Conservation (phyloP, 2,888 invertebrate genomes). For the Tetanocera ferruginea region DNA sequence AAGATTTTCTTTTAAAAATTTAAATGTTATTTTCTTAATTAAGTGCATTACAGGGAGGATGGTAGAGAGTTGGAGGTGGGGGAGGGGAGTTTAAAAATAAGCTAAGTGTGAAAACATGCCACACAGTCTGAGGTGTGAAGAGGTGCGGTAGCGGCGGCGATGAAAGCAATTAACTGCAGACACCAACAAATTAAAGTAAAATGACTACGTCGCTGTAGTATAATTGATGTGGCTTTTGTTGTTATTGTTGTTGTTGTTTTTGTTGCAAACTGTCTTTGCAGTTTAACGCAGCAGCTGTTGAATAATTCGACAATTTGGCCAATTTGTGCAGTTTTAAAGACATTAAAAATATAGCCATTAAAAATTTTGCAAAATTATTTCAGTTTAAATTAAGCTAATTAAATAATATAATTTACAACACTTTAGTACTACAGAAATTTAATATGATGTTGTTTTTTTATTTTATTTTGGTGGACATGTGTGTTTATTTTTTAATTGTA, state of each 20-base stretch:
- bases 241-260: background rate
- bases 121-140: background rate
- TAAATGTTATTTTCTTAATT: background rate
- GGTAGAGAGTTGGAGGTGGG: no score
- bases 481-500: no score
- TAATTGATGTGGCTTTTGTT: background rate
- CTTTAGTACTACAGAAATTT: no score
- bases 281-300: background rate
- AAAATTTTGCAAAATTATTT: background rate
- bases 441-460: no score
- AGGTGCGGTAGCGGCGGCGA: background rate
- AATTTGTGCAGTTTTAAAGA: no score
- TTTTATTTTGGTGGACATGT: no score
- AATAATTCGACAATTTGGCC: no score
- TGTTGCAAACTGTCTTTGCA: background rate
- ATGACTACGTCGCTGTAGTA: background rate
- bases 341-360: background rate
- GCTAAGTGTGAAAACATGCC: background rate
- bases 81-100: background rate
- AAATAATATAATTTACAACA: no score
- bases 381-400: no score
- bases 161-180: slow-evolving; percentile 6
- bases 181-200: background rate
- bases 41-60: background rate
- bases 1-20: no score